These are phyloP conservation scores for Dasypus novemcinctus DNA, from an alignment of 2,113 vertebrate species.

Conservation along the genomic window DNA sequence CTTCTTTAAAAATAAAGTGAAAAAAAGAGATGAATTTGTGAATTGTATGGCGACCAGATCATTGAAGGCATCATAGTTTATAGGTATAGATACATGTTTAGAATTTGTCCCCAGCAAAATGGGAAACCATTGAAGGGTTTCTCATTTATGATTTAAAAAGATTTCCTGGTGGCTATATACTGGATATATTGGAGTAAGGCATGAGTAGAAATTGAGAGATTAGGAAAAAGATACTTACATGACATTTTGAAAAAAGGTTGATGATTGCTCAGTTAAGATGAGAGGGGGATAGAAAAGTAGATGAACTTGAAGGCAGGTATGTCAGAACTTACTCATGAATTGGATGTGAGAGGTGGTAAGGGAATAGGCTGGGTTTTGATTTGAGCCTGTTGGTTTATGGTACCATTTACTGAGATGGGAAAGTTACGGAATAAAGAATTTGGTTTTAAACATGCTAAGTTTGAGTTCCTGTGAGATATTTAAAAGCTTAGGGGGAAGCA, in stretches of 20 bases:
- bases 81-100: not conserved
- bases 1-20: too few species aligned
- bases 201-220: not conserved
- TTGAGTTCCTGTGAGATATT: not conserved
- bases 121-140: not conserved
- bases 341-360: not conserved
- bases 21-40: not conserved
- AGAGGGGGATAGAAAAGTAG: not conserved
- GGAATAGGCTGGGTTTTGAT: not conserved
- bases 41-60: not conserved
- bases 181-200: not conserved
- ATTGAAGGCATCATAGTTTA: not conserved
- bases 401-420: not conserved
- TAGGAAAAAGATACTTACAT: not conserved
- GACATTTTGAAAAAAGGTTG: not conserved
- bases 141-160: not conserved
- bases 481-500: not conserved
- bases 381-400: not conserved
- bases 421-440: not conserved
- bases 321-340: not conserved
- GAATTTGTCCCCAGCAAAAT: not conserved
- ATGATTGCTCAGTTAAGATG: not conserved
- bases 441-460: not conserved
- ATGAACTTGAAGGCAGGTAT: not conserved
- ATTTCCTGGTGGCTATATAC: not conserved